Evolutionary conservation across 2,113 vertebrate species (phyloP).

Genomic region (Brachionichthys hirsutus): DNA sequence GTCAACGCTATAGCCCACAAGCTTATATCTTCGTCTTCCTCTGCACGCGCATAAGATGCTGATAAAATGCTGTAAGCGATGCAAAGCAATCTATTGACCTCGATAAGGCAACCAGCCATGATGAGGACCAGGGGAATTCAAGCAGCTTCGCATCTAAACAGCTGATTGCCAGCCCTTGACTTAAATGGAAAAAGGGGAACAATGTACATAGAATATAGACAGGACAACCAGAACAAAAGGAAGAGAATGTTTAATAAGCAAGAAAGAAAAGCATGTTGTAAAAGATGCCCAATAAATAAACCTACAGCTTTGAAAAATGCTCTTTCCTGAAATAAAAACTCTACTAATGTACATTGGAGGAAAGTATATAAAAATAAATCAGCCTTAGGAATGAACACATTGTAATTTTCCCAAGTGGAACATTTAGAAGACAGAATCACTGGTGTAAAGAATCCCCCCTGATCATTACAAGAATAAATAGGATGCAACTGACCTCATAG

Average conservation of each 20-base stretch:
- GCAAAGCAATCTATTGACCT: constrained; percentile 62
- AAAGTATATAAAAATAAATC: constrained; percentile 13
- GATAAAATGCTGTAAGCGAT: constrained; percentile 62
- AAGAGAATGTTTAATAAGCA: not conserved
- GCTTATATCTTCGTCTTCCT: constrained; percentile 18
- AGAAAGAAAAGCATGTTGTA: not conserved
- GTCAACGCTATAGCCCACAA: constrained; percentile 22
- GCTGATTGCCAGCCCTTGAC: constrained; percentile 15
- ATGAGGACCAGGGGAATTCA: constrained; percentile 45
- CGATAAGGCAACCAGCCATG: constrained; percentile 62
- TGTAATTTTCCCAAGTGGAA: constrained; percentile 16
- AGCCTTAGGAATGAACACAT: constrained; percentile 1
- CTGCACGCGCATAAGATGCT: constrained; percentile 38
- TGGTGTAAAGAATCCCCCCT: constrained; percentile 17
- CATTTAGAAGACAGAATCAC: constrained; percentile 8
- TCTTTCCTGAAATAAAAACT: not conserved
- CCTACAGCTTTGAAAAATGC: not conserved
- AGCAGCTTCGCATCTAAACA: constrained; percentile 58
- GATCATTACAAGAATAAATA: not conserved
- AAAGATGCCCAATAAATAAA: constrained; percentile 2
- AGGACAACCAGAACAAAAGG: not conserved
- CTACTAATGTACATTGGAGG: constrained; percentile 1
- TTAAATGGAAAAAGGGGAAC: not conserved
- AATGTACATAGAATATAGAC: not conserved
- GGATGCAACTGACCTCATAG: too few relatives aligned